Base-by-base conservation (phyloP, 2,888 invertebrate genomes). In the Drosophila ezoana region DNA sequence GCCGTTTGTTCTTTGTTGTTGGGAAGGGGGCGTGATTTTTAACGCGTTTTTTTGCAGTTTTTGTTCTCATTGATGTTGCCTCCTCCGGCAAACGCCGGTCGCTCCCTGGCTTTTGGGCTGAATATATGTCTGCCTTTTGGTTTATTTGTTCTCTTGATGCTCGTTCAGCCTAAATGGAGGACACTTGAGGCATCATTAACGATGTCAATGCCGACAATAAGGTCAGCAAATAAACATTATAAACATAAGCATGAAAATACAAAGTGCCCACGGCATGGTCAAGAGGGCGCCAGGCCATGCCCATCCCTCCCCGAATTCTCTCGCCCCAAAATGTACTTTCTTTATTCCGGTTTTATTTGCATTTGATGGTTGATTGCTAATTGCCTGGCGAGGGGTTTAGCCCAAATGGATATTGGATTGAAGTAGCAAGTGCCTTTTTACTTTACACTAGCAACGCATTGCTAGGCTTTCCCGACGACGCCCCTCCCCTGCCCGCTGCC, bases 101-200 rank as follows among this genome's bases (percentile, higher is more conserved):
- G 11, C 1, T 2, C 43, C 13, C 56, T 49, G 11, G 5, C 41
- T 16, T 11, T 16, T 20, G 53, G 5, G 13, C 16, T 13, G 20
- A 35, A 48, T 41, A 43, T 57, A 61, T 66, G 47, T 43, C 33
- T 44, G 61, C 47, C 73, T 66, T 77, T 75, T 79, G 75, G 83
- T 67, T 78, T 72, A 81, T 78, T 65, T 72, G 72, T 59, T 49
- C 54, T 54, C 61, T 61, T 59, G 72, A 58, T 60, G 71, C 66
- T 71, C 72, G 61, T 69, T 58, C 63, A 60, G 83, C 69, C 78
- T 66, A 79, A 88, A 88, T 88, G 87, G 89, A 83, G 89, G 72
- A 88, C 72, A 83, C 83, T 84, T 87, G 64, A 75, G 87, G 84
- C 83, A 84, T 84, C 83, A 80, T 88, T 83, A 83, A 88, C 83